Base-by-base conservation (phyloP, 2,113 vertebrate genomes). In the Sminthopsis crassicaudata region DNA sequence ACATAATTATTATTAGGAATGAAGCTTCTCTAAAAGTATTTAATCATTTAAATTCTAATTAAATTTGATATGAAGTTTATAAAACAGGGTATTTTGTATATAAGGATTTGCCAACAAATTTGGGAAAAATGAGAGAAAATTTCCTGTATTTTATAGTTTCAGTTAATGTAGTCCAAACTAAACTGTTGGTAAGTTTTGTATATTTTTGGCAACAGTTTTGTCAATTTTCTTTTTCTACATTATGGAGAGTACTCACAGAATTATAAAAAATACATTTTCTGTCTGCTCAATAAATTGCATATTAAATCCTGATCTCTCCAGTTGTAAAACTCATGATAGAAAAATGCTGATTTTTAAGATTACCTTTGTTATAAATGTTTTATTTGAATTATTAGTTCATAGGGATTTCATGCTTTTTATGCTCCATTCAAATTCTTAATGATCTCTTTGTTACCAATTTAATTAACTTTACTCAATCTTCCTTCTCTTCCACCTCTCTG, bases 11-110 rank as follows among this genome's bases (percentile, higher is more conserved):
- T 97, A 97, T 92, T 96, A 97, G 95, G 24, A 26, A 94, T 97
- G 46, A 96, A 93, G 19, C 93, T 94, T 95, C 95, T 5, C 26
- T 96, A 91, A 97, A 98, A 97, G 96, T 94, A 96, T 93, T 94
- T 93, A 97, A 89, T 93, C 95, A 97, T 98, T 95, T 90, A 97
- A 97, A 98, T 94, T 94, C 54, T 36, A 92, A 42, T 90, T 98
- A 55, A 94, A 98, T 95, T 96, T 51, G 46, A 95, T 95, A 97
- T 94, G 5, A 76, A 96, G 91, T 42, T 98, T 46, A 94, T 97
- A 98, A 97, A 30, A 52, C 76, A 76, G 92, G 93, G 51, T 90
- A 50, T 89, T 91, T 97, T 53, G 26, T 96, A 57, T 95, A 93
- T 92, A 93, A 96, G 93, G 54, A 98, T 97, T 97, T 97, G 97